Percentiles rank a stretch among this genome's conserved stretches.
phyloP scores from a whole-genome alignment of 2,888 invertebrate species.

The Pecten maximus region DNA sequence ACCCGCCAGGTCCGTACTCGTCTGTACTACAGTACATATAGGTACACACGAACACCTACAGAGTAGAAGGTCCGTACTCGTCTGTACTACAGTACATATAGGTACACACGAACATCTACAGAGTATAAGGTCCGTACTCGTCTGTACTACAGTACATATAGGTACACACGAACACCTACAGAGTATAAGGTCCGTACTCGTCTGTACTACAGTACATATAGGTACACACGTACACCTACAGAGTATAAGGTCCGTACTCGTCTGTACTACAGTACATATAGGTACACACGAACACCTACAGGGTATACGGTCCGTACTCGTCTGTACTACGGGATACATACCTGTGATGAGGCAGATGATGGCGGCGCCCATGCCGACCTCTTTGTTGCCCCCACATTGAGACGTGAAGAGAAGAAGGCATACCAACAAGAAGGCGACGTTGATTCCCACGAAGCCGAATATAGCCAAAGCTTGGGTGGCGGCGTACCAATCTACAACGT shows the following conservation, averaged over 20 bases:
- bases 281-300: background rate
- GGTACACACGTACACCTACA: background rate
- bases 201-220: background rate
- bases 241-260: background rate
- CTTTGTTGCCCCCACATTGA: slow-evolving; percentile 62
- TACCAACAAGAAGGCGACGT: slow-evolving; percentile 59
- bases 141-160: background rate
- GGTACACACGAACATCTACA: too few relatives aligned
- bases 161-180: background rate
- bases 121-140: too few relatives aligned
- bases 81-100: too few relatives aligned
- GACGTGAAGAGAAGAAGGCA: slow-evolving; percentile 63
- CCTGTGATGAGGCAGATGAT: slow-evolving; percentile 65
- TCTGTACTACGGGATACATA: slow-evolving; percentile 43
- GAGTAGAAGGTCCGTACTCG: too few relatives aligned
- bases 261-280: background rate
- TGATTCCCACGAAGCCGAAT: slow-evolving; percentile 68
- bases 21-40: too few relatives aligned
- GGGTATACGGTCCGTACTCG: background rate
- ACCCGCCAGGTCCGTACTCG: too few relatives aligned
- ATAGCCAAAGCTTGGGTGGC: slow-evolving; percentile 64
- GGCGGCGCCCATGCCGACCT: slow-evolving; percentile 62
- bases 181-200: background rate
- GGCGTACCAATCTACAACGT: slow-evolving; percentile 66
- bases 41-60: too few relatives aligned